Base-by-base conservation (phyloP, 2,888 invertebrate genomes). In the Papilio elwesi region DNA sequence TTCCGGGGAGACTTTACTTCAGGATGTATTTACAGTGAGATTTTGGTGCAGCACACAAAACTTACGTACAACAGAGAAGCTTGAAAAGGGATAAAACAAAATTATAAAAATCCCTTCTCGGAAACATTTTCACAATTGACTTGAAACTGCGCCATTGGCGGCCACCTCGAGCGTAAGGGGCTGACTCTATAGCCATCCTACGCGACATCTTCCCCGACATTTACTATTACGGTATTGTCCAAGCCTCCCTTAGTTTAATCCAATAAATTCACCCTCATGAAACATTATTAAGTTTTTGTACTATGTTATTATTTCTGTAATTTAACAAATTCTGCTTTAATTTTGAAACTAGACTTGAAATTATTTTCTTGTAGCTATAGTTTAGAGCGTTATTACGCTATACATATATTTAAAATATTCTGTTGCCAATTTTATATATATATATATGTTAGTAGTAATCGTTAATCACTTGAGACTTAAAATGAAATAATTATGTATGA, bases 221-320 rank as follows among this genome's bases (percentile, higher is more conserved):
- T 59, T 62, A 62, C 43, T 43, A 62, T 62, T 62, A 43, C 15
- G 59, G 59, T n/a, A 59, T 62, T 62, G 59, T 62, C 59, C 59
- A 62, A 43, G 59, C 59, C 59, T 62, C 15, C n/a, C 43, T 62
- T 62, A n/a, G 49, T 13, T 59, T 47, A 57, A 48, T 55, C n/a
- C 49, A 47, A 68, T 70, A 70, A 55, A 55, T 67, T 57, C 43
- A 62, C 59, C n/a, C 26, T 62, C 9, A 62, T 62, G 59, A 43
- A 15, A 62, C 59, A 9, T 62, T 62, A 62, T 62, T 62, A 15
- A 62, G 43, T 62, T 62, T 62, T 15, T 43, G 15, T 43, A 5
- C 43, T 38, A 1, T 26, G 0, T 57, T 57, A 36, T 13, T 57
- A 13, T 36, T 36, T 36, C 53, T 12, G 13, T 12, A 6, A 55